A percentile compares a stretch with the other conserved stretches of the same genome.
Conservation (phyloP, 2,113 vertebrate genomes). For the Hyperopisus bebe region DNA sequence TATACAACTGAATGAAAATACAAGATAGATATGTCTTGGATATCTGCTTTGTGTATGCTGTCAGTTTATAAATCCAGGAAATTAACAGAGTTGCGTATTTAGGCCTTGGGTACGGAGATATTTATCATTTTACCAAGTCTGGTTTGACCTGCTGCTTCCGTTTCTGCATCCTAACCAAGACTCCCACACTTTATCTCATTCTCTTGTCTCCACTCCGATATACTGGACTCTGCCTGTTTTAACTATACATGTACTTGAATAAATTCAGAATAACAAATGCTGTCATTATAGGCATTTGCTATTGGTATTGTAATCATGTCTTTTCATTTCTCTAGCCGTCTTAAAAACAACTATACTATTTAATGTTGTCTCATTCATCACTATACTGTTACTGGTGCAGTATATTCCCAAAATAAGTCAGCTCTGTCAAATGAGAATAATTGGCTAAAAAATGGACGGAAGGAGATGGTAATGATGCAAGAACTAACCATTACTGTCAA, state of each 20-base stretch:
- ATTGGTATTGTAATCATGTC: background rate
- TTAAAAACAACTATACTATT: background rate
- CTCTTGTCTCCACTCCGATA: background rate
- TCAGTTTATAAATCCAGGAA: background rate
- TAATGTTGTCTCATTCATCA: background rate
- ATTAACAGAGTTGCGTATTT: background rate
- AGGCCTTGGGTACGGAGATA: background rate
- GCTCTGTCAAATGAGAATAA: background rate
- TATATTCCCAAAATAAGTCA: background rate
- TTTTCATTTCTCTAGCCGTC: background rate
- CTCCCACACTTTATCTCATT: background rate
- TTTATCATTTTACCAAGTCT: background rate
- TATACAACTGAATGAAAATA: background rate
- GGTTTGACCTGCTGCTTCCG: background rate
- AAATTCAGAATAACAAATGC: background rate
- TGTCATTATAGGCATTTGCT: background rate
- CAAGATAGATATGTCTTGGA: background rate
- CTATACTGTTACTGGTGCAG: background rate
- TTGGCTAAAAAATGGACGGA: background rate
- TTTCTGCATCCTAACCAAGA: background rate
- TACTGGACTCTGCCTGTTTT: background rate
- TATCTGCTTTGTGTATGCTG: background rate
- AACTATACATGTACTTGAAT: background rate
- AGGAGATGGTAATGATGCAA: background rate
- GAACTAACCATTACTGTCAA: background rate